Evolutionary conservation across 2,797 vertebrate species (phyloP), one percentile per base, ranked within the genome.

Genomic region (Sebastes oblongus): DNA sequence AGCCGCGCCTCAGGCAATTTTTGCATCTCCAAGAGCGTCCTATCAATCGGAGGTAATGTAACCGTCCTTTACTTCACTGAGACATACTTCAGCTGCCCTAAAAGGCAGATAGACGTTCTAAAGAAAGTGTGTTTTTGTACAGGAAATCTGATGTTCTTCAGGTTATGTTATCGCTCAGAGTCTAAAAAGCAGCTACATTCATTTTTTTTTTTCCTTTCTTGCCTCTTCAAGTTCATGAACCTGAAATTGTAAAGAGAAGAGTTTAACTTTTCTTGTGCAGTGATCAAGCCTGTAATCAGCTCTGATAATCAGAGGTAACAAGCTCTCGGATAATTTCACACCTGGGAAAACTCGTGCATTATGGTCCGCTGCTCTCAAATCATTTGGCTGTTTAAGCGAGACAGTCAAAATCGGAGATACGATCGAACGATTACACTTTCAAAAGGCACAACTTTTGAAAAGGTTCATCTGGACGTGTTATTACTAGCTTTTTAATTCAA

Each of bases 401-500:
- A 66, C 9, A 55, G 34, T 61, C 46, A 65, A 25, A 30, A 9
- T 20, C 46, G 5, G 46, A 65, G 25, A 39, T 22, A 22, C n/a
- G 3, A 58, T 59, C 7, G n/a, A 72, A 24, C 20, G 2, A 58
- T 62, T 74, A 5, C 8, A 46, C 36, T 42, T 32, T 75, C 4
- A 16, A 60, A 78, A 69, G 39, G 32, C 62, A 55, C 24, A 56
- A 59, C 60, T 29, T 69, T 39, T 75, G 70, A 29, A 2, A 9
- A 9, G 11, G 70, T 67, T 58, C 39, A 64, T 60, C 66, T 67
- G 20, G 39, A 70, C 3, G 13, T 56, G 34, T 70, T 34, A 34
- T 68, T 61, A 27, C 39, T 55, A 61, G 22, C 30, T 12, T 72
- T 81, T 86, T 58, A 73, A 88, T 80, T 84, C 20, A 82, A 42